Base-by-base conservation (phyloP, 2,113 vertebrate genomes). In the Globicephala melas region DNA sequence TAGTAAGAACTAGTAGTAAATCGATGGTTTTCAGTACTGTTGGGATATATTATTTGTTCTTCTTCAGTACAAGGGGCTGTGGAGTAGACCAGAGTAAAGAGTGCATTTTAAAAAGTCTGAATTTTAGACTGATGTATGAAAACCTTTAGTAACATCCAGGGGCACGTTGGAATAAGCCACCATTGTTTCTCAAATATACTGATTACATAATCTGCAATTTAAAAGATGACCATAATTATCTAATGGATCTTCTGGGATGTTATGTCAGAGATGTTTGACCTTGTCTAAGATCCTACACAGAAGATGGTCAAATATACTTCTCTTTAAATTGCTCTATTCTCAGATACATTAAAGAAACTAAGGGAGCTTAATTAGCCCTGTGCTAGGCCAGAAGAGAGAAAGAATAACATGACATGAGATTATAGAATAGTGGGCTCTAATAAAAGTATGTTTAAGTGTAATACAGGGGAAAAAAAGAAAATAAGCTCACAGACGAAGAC, bases 131-230 rank as follows among this genome's bases (percentile, higher is more conserved):
- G 47, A 41, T 68, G 8, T 15, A 58, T 97, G 74, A 76, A 91
- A 94, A 68, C 26, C 8, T 31, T 17, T 73, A 53, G 25, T 76
- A 87, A 77, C 25, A 77, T 23, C 21, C 41, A 82, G 62, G 17
- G 53, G 5, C 41, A 55, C 62, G 23, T 82, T 91, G n/a, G 20
- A 93, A 90, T 82, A 76, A 89, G n/a, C 20, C n/a, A 70, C 11
- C 62, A 26, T 55, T 76, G 31, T 93, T 91, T 95, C 88, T 91
- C 60, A 91, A 82, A 93, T 36, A 55, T 38, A 74, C 65, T 80
- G 47, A 74, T 95, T 68, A 82, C 8, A 33, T 73, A 82, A 82
- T 94, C 38, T 95, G 41, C n/a, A 86, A 31, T 93, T 88, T 71
- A 58, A 89, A 89, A 83, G n/a, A 84, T 89, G n/a, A n/a, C 14